Evolutionary conservation across 2,797 vertebrate genomes (phyloP), one percentile per base, ranked within the genome.

Genomic region (Neosilurus mollespiculum): DNA sequence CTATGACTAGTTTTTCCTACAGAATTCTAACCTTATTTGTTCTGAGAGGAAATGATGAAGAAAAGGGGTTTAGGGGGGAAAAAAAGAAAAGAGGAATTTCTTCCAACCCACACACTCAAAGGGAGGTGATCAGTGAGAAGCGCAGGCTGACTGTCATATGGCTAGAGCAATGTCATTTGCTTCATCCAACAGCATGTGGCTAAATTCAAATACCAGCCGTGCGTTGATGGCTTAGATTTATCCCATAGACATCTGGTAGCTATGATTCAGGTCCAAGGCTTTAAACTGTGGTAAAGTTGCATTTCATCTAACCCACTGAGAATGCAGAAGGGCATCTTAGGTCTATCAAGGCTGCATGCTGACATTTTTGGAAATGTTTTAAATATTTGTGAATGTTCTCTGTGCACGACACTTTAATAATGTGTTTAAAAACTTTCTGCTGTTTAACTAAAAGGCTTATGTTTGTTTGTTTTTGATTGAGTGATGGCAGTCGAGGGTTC

Each of bases 251-350:
- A 84, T 90, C 83, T 88, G 89, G 77, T 82, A 80, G 87, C 65
- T 78, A 86, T 88, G 89, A 87, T 86, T 80, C 64, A 56, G 71
- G 78, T 83, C 83, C 34, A 82, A 11, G 58, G 86, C 87, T 87
- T 90, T 84, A 78, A 86, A 75, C 82, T 87, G 85, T 87, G 88
- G 87, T 86, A 24, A 81, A 80, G 81, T 90, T 88, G 87, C 87
- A 87, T 88, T 90, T 84, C 82, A 73, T 83, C 82, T 15, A 70
- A 37, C 71, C 30, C 69, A 43, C 65, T 83, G 84, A 86, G 83
- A 70, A 56, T 82, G 86, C 26, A 76, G 10, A 65, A 20, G 15
- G 4, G 61, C n/a, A 20, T 64, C 34, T 11, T 82, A 84, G 79
- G 76, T 86, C 87, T 90, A 88, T 88, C 81, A 84, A 70, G n/a